Evolutionary conservation across 2,888 invertebrate genomes (phyloP).

Genomic region (Epiperipatus broadwayi): DNA sequence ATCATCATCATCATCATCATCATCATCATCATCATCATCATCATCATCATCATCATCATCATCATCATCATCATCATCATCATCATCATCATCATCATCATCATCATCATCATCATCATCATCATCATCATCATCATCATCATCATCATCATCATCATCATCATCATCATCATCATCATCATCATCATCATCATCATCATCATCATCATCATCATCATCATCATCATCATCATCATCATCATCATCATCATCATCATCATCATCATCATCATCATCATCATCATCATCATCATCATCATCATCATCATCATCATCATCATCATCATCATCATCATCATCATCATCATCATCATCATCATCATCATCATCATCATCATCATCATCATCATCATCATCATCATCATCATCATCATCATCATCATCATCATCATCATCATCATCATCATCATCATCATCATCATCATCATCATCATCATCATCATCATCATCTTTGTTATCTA

Average conservation of each 20-base stretch:
- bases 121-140: conserved; percentile 3
- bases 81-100: conserved; percentile 3
- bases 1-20: conserved; percentile 3
- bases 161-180: conserved; percentile 3
- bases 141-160: conserved; percentile 3
- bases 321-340: conserved; percentile 3
- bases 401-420: conserved; percentile 3
- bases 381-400: conserved; percentile 3
- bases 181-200: conserved; percentile 3
- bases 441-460: conserved; percentile 3
- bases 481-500: conserved; percentile 1
- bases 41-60: conserved; percentile 3
- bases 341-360: conserved; percentile 3
- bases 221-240: conserved; percentile 3
- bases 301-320: conserved; percentile 3
- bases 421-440: conserved; percentile 3
- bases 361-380: conserved; percentile 3
- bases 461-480: conserved; percentile 3
- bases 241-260: conserved; percentile 3
- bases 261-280: conserved; percentile 3
- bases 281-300: conserved; percentile 3
- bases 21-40: conserved; percentile 3
- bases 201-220: conserved; percentile 3
- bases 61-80: conserved; percentile 3
- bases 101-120: conserved; percentile 3